These are phyloP conservation scores for Sesia bembeciformis DNA, from an alignment of 2,888 invertebrate species.

Conservation along the genomic window DNA sequence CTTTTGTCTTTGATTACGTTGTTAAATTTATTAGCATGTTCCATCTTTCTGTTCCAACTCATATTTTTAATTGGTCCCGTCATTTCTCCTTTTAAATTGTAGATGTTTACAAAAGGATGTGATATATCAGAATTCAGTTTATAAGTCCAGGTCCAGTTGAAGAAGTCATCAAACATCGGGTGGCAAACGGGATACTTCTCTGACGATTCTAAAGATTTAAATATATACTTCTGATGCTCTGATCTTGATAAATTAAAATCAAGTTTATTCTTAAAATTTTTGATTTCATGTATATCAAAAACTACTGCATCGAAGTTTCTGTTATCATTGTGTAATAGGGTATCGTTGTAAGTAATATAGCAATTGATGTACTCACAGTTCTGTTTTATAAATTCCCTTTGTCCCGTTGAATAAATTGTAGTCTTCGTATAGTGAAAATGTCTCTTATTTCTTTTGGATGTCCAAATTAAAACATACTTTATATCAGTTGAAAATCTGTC, in stretches of 20 bases:
- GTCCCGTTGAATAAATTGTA: conserved; percentile 18
- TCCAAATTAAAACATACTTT: conserved; percentile 55
- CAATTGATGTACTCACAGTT: conserved; percentile 51
- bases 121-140: conserved; percentile 50
- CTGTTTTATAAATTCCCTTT: conserved; percentile 40
- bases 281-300: conserved; percentile 34
- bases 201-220: conserved; percentile 42
- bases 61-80: conserved; percentile 38
- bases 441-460: conserved; percentile 28
- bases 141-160: conserved; percentile 64
- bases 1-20: conserved; percentile 26
- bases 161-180: conserved; percentile 41
- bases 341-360: conserved; percentile 43
- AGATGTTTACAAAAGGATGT: conserved; percentile 42
- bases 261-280: conserved; percentile 16
- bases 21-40: conserved; percentile 17
- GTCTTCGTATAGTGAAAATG: not conserved
- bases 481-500: conserved; percentile 39
- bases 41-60: conserved; percentile 34
- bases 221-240: conserved; percentile 44
- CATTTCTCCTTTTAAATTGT: conserved; percentile 20
- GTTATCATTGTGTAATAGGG: conserved; percentile 23
- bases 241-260: conserved; percentile 29
- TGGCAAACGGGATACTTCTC: conserved; percentile 41
- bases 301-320: conserved; percentile 48